These are phyloP conservation scores for Charina bottae DNA, from an alignment of 2,113 vertebrate genomes.

Conservation along the genomic window DNA sequence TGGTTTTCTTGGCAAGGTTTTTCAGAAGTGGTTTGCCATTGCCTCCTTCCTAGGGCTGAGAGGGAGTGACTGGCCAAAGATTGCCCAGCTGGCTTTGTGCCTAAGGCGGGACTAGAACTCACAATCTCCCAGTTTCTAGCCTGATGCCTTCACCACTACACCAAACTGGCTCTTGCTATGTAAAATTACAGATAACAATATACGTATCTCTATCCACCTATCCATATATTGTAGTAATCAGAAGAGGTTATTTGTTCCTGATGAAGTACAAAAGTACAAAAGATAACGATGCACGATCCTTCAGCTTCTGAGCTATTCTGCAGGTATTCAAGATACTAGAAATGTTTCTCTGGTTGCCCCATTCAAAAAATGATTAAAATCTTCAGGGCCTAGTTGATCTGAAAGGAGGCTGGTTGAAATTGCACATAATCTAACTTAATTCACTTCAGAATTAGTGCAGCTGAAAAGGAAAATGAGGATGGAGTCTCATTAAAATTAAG, in stretches of 20 bases:
- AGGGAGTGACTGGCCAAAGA: too few species aligned
- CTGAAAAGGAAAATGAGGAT: not conserved
- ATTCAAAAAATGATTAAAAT: not conserved
- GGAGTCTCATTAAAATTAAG: not conserved
- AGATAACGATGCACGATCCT: not conserved
- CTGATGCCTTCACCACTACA: too few species aligned
- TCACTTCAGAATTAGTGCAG: not conserved
- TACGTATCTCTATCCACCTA: not conserved
- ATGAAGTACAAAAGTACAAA: too few species aligned
- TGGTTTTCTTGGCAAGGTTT: too few species aligned
- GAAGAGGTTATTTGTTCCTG: too few species aligned
- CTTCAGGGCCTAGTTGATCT: not conserved
- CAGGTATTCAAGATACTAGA: not conserved
- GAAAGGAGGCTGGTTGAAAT: not conserved
- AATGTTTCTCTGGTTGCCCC: not conserved
- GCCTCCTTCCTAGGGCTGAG: too few species aligned
- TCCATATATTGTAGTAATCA: too few species aligned
- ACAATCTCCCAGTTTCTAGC: too few species aligned
- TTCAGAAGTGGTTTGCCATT: too few species aligned
- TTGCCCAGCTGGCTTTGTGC: too few species aligned
- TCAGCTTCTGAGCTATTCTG: not conserved
- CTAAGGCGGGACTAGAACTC: too few species aligned
- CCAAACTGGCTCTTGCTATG: too few species aligned
- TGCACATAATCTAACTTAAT: not conserved
- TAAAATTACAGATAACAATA: not conserved